A percentile compares a stretch with the other conserved stretches of the same genome.
Conservation (phyloP, 2,888 invertebrate species). For the Bimastos eiseni region DNA sequence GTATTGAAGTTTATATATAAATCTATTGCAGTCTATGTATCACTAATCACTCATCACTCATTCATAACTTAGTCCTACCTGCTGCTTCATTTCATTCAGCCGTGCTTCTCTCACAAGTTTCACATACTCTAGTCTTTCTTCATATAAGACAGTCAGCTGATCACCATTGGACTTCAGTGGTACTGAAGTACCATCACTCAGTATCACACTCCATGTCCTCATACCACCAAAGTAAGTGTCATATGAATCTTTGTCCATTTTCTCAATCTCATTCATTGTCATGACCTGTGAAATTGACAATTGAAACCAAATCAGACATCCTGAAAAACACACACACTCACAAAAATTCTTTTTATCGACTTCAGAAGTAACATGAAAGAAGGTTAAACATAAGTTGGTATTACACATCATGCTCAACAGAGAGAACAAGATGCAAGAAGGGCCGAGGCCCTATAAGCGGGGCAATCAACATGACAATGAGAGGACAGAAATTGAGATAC, state of each 20-base stretch:
- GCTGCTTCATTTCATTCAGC: slow-evolving; percentile 56
- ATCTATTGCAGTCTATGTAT: background rate
- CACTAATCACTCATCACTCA: background rate
- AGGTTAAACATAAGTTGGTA: no score
- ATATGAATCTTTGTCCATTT: slow-evolving; percentile 52
- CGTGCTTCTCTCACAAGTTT: slow-evolving; percentile 51
- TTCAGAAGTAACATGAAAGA: no score
- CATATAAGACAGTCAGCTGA: slow-evolving; percentile 53
- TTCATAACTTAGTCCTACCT: slow-evolving; percentile 50
- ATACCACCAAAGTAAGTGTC: slow-evolving; percentile 42
- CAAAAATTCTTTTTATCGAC: no score
- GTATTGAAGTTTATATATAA: no score
- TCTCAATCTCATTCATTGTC: slow-evolving; percentile 53
- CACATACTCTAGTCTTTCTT: slow-evolving; percentile 55
- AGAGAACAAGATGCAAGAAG: no score
- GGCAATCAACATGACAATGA: no score
- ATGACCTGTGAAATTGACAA: slow-evolving; percentile 48
- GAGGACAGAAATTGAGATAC: no score
- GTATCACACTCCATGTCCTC: slow-evolving; percentile 47
- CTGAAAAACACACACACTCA: no score
- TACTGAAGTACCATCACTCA: slow-evolving; percentile 56
- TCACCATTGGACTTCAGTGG: slow-evolving; percentile 51
- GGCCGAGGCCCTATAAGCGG: no score
- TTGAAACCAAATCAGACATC: background rate
- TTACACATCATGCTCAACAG: no score